Percentiles rank a stretch among this genome's conserved stretches.
Conservation (phyloP, 2,797 vertebrate species). For the Malacoraja senta region DNA sequence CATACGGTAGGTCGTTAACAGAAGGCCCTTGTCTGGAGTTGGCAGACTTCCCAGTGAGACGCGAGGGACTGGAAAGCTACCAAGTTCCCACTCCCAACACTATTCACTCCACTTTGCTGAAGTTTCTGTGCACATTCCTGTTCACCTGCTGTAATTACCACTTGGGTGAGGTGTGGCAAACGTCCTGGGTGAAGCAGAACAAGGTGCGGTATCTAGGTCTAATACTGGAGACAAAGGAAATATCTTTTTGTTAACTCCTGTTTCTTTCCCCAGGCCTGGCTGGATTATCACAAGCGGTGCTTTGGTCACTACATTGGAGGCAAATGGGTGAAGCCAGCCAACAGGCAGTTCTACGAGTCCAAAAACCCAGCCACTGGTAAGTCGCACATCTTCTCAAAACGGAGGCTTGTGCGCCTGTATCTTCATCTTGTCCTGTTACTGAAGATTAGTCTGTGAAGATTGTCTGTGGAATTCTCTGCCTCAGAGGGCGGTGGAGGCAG, state of each 20-base stretch:
- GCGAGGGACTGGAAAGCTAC: neutral
- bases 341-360: slow-evolving; percentile 41
- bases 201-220: neutral
- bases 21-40: neutral
- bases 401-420: neutral
- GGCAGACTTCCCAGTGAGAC: neutral
- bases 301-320: slow-evolving; percentile 55
- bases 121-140: neutral
- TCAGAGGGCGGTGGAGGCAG: no score
- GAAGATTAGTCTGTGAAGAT: no score
- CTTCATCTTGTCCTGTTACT: neutral
- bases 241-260: neutral
- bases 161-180: neutral
- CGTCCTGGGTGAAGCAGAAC: neutral
- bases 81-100: neutral
- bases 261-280: slow-evolving; percentile 52
- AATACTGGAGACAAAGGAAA: neutral
- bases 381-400: neutral
- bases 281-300: slow-evolving; percentile 50
- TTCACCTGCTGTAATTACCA: neutral
- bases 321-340: slow-evolving; percentile 51
- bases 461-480: no score
- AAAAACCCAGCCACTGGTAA: slow-evolving; percentile 54
- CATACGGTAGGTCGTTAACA: neutral
- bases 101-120: neutral